phyloP scores from a whole-genome alignment of 2,113 vertebrate species.

The Prolemur simus region DNA sequence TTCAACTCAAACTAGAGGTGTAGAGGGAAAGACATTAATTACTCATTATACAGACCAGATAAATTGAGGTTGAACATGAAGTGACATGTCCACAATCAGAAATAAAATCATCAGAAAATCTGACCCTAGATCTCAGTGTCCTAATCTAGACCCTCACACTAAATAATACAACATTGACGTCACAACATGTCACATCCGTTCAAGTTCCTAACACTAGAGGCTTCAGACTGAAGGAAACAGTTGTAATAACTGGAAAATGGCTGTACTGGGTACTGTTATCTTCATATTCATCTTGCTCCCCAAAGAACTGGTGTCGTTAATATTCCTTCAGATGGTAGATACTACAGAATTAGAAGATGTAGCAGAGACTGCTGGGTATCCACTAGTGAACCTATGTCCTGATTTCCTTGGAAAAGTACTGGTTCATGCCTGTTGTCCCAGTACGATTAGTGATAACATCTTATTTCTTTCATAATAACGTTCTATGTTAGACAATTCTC shows the following conservation, averaged over 20 bases:
- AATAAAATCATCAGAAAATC: constrained; percentile 31
- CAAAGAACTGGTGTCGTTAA: not conserved
- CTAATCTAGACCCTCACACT: not conserved
- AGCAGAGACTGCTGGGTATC: not conserved
- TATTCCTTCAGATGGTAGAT: not conserved
- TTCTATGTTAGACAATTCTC: not conserved
- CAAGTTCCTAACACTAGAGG: not conserved
- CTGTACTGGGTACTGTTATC: not conserved
- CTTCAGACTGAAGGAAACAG: not conserved
- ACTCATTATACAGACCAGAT: not conserved
- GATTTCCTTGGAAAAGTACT: not conserved
- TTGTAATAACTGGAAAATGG: not conserved
- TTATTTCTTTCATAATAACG: not conserved
- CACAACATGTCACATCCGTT: not conserved
- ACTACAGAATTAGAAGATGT: not conserved
- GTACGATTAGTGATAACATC: not conserved
- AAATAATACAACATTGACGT: not conserved
- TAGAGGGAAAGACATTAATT: not conserved
- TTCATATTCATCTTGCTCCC: not conserved
- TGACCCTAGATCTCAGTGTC: not conserved
- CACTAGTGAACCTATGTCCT: not conserved
- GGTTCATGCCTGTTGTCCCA: not conserved
- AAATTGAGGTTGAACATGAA: constrained; percentile 21
- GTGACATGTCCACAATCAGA: not conserved
- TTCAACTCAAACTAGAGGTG: not conserved